phyloP scores from a whole-genome alignment of 2,113 vertebrate species.

The Plestiodon gilberti region DNA sequence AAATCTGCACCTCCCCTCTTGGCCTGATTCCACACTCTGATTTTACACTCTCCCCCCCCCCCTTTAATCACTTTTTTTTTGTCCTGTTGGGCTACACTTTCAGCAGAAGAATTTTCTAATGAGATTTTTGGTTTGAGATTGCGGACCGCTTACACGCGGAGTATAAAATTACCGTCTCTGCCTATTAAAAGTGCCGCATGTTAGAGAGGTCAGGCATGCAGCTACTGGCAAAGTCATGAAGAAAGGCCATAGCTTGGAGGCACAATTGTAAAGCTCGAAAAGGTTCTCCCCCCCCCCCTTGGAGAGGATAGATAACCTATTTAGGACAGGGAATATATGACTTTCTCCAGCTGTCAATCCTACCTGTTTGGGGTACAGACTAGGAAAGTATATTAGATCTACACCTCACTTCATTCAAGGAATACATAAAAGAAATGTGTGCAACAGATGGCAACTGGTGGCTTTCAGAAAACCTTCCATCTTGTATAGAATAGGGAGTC shows the following conservation, averaged over 20 bases:
- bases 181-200: conserved; percentile 63
- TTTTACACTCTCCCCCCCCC: conserved; percentile 59
- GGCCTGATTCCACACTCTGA: conserved; percentile 62
- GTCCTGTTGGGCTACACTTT: conserved; percentile 54
- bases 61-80: conserved; percentile 67
- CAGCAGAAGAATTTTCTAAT: conserved; percentile 70
- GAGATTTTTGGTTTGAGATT: conserved; percentile 68
- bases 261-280: conserved; percentile 54
- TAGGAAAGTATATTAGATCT: conserved; percentile 50
- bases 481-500: neutral
- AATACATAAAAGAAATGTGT: conserved; percentile 32
- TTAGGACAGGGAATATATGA: conserved; percentile 53
- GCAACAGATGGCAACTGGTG: conserved; percentile 12
- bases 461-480: conserved; percentile 1
- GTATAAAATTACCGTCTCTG: conserved; percentile 69
- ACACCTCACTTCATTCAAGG: rapidly evolving
- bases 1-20: conserved; percentile 39
- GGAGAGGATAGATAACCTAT: conserved; percentile 47
- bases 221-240: conserved; percentile 68
- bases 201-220: conserved; percentile 65
- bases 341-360: conserved; percentile 69
- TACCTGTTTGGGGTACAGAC: conserved; percentile 44
- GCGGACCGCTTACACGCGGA: conserved; percentile 56
- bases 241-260: conserved; percentile 60
- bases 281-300: conserved; percentile 33